Base-by-base conservation (phyloP, 2,888 invertebrate genomes). In the Uloborus plumipes region DNA sequence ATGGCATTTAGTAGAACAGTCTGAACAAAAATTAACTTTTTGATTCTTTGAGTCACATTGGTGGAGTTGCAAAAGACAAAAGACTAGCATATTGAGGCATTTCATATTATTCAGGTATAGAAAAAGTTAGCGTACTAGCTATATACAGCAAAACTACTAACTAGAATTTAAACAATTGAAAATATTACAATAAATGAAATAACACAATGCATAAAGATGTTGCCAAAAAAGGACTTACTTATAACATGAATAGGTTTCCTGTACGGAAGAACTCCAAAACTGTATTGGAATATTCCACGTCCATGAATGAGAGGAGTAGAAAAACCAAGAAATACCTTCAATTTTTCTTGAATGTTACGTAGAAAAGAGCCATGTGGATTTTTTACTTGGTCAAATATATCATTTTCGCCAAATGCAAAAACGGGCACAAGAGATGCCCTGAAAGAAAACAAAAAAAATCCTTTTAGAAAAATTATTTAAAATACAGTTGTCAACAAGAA, bases 231-330 rank as follows among this genome's bases (percentile, higher is more conserved):
- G 22, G 51, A 91, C 93, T 92, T 89, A 97, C 97, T 94, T 87
- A 98, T 95, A 87, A 95, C 94, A 51, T 93, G 92, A 61, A 99
- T 92, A 2, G 95, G 94, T 83, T 91, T 91, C 51, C 97, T 91
- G 64, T 93, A 91, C 0, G 98, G 98, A 73, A 98, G 89, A 11
- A 96, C 89, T 0, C 98, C 98, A 88, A 94, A 94, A 0, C 92
- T 92, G 88, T 98, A 98, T 88, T 98, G 97, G 88, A 98, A 95
- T 82, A 98, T 91, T 3, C 98, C 98, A 51, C 98, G 91, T 2
- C 91, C 91, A 50, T 93, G 90, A 0, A 94, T 93, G 66, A 95
- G 89, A 0, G 95, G 95, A 0, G 94, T 93, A 59, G 87, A 82
- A 16, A 96, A 90, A 7, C 95, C 95, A 0, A 94, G 92, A 7